These are phyloP conservation scores for Limenitis camilla DNA, from an alignment of 2,888 invertebrate species.

Conservation along the genomic window DNA sequence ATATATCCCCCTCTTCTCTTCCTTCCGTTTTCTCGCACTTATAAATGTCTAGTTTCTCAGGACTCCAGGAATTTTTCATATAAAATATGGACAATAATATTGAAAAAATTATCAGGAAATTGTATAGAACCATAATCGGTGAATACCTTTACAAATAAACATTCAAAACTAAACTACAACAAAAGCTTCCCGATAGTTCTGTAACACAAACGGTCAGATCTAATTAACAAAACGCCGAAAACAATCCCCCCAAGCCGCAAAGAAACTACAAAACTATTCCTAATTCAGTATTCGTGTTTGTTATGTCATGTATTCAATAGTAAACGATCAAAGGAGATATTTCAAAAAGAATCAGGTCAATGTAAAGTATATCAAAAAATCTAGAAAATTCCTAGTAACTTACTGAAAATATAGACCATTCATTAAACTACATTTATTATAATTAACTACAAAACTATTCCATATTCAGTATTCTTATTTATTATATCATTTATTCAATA, in stretches of 20 bases:
- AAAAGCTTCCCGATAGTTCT: neutral
- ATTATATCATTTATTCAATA: neutral
- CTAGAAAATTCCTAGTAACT: too few relatives aligned
- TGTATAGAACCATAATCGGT: neutral
- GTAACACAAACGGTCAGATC: conserved; percentile 2
- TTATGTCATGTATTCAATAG: neutral
- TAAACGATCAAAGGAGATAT: neutral
- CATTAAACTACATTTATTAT: too few relatives aligned
- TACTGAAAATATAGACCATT: too few relatives aligned
- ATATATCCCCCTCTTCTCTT: too few relatives aligned
- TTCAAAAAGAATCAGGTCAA: too few relatives aligned
- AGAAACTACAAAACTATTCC: conserved; percentile 4
- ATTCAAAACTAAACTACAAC: neutral
- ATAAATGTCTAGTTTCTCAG: too few relatives aligned
- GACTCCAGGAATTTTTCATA: too few relatives aligned
- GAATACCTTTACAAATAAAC: neutral
- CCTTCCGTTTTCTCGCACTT: too few relatives aligned
- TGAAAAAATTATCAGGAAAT: neutral
- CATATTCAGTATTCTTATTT: neutral
- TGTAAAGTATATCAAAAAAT: too few relatives aligned
- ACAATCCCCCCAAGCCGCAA: conserved; percentile 5
- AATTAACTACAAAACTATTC: conserved; percentile 4
- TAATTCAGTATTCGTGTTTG: neutral
- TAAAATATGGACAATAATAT: too few relatives aligned
- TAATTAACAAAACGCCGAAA: conserved; percentile 10